A percentile compares a stretch with the other conserved stretches of the same genome.
These are phyloP conservation scores for Seriola aureovittata DNA, from an alignment of 2,113 vertebrate genomes.

Conservation along the genomic window DNA sequence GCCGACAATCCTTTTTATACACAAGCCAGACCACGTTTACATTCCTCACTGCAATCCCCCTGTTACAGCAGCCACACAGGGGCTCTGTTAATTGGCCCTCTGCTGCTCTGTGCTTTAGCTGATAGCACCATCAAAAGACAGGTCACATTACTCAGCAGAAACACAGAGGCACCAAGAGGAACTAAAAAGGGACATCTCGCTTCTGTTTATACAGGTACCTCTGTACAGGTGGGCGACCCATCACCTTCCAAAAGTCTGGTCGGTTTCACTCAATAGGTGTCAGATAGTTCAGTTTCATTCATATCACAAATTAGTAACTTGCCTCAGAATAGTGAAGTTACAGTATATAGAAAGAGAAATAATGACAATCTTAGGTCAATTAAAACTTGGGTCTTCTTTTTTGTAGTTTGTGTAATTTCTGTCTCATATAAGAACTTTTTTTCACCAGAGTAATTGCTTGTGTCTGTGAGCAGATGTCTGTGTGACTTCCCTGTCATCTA, in stretches of 20 bases:
- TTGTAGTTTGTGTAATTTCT: no score
- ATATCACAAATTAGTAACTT: not conserved
- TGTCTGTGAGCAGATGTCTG: no score
- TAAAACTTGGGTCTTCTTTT: not conserved
- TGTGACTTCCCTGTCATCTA: no score
- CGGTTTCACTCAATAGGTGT: not conserved
- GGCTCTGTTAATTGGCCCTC: conserved; percentile 56
- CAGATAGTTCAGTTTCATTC: not conserved
- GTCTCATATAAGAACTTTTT: no score
- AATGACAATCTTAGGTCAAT: not conserved
- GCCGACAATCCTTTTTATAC: conserved; percentile 21
- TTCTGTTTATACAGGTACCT: not conserved
- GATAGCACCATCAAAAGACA: conserved; percentile 21
- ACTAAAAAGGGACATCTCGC: not conserved
- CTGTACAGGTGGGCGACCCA: not conserved
- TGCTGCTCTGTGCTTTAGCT: conserved; percentile 26
- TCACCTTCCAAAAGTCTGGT: not conserved
- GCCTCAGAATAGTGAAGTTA: not conserved
- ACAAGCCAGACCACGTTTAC: conserved; percentile 16
- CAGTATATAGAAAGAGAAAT: no score
- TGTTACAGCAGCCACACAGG: conserved; percentile 27
- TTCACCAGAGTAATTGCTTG: no score
- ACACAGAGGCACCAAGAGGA: not conserved
- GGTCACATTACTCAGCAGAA: conserved; percentile 28
- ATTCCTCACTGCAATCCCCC: conserved; percentile 20